phyloP scores from a whole-genome alignment of 2,888 invertebrate genomes.

The Phalera bucephala region DNA sequence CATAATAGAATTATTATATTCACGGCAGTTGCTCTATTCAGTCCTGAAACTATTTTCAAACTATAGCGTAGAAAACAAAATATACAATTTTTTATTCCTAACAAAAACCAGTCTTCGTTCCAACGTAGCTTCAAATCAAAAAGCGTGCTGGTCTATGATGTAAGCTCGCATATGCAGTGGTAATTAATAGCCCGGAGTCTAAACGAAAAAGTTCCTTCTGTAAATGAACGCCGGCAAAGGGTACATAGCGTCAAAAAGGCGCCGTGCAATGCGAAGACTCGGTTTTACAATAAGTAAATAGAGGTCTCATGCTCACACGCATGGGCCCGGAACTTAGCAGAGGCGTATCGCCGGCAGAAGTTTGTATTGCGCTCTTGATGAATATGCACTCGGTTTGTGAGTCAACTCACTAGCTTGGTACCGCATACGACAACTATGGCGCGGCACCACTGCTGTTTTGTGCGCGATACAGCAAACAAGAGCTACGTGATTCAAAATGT shows the following conservation, averaged over 20 bases:
- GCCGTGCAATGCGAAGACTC: background rate
- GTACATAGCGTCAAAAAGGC: conserved; percentile 1
- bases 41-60: no score
- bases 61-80: no score
- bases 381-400: conserved; percentile 8
- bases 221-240: conserved; percentile 11
- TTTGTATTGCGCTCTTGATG: conserved; percentile 13
- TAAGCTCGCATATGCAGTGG: background rate
- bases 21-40: no score
- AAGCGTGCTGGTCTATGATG: no score
- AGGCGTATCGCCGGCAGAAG: conserved; percentile 6
- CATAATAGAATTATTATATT: no score
- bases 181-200: conserved; percentile 5
- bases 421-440: conserved; percentile 3
- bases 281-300: conserved; percentile 12
- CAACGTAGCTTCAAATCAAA: no score
- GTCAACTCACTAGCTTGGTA: background rate
- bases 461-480: background rate
- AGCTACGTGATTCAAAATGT: background rate
- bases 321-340: conserved; percentile 7
- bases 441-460: background rate
- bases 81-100: no score
- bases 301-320: conserved; percentile 4
- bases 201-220: conserved; percentile 11
- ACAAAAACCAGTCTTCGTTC: no score